These are phyloP conservation scores for Ophion ventricosus DNA, from an alignment of 2,888 invertebrate genomes.

Conservation along the genomic window DNA sequence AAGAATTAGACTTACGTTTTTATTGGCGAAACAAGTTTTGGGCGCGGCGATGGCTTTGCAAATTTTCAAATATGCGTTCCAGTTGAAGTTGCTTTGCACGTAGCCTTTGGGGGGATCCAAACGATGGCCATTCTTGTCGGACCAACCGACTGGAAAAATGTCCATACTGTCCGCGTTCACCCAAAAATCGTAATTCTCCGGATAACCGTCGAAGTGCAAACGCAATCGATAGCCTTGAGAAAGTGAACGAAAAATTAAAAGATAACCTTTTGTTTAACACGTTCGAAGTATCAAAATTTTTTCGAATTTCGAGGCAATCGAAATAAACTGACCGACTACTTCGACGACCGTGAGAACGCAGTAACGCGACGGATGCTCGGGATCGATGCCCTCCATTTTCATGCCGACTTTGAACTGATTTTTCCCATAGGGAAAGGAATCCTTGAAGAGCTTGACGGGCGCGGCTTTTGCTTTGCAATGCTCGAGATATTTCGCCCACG, in stretches of 20 bases:
- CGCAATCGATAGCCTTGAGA: constrained; percentile 90
- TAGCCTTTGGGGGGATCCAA: constrained; percentile 92
- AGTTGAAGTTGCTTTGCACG: constrained; percentile 88
- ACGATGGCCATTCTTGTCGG: constrained; percentile 91
- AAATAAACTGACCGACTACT: constrained; percentile 84
- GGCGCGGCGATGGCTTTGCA: constrained; percentile 92
- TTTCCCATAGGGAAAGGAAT: constrained; percentile 90
- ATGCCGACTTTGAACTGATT: constrained; percentile 93
- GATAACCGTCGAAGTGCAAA: constrained; percentile 96
- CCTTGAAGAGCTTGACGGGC: constrained; percentile 91
- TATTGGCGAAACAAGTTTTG: constrained; percentile 87
- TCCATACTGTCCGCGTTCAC: constrained; percentile 95
- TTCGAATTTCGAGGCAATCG: background rate
- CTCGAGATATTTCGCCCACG: constrained; percentile 91
- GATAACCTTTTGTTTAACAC: background rate
- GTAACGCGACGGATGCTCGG: constrained; percentile 94
- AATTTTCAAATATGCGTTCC: constrained; percentile 92
- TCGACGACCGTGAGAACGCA: constrained; percentile 94
- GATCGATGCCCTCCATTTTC: constrained; percentile 97
- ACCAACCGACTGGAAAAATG: constrained; percentile 97
- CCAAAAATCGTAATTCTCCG: constrained; percentile 96
- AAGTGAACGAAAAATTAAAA: background rate
- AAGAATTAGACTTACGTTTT: constrained; percentile 46
- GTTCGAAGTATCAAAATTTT: background rate
- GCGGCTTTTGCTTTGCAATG: constrained; percentile 90